phyloP scores from a whole-genome alignment of 2,888 invertebrate genomes.

The Agrochola circellaris region DNA sequence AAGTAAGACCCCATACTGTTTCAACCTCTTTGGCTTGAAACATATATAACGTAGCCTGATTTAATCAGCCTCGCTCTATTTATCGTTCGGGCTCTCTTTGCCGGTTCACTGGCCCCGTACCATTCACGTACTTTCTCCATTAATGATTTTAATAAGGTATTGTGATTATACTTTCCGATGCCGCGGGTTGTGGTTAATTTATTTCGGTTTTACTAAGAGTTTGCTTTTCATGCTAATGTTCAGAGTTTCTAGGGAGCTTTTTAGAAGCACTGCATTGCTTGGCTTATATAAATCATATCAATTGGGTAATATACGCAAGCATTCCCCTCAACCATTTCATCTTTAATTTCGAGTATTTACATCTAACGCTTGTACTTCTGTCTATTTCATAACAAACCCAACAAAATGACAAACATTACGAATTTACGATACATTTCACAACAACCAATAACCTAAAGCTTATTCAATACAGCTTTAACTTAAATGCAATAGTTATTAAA shows the following conservation, averaged over 20 bases:
- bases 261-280: neutral
- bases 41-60: slow-evolving; percentile 39
- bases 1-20: neutral
- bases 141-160: slow-evolving; percentile 67
- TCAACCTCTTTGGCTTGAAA: neutral
- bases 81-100: slow-evolving; percentile 54
- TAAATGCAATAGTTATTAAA: slow-evolving; percentile 26
- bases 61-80: slow-evolving; percentile 62
- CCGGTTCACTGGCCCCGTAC: slow-evolving; percentile 64
- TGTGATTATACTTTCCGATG: slow-evolving; percentile 62
- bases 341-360: neutral
- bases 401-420: slow-evolving; percentile 24
- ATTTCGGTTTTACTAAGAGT: slow-evolving; percentile 17
- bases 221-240: slow-evolving; percentile 1
- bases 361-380: neutral
- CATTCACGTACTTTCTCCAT: slow-evolving; percentile 66
- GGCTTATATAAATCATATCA: neutral
- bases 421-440: slow-evolving; percentile 40
- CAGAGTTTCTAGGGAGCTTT: neutral
- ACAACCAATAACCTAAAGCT: slow-evolving; percentile 16
- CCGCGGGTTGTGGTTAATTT: slow-evolving; percentile 31
- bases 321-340: neutral
- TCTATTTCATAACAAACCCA: slow-evolving; percentile 1
- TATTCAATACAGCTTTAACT: slow-evolving; percentile 32
- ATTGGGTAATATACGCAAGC: neutral